Evolutionary conservation across 2,797 vertebrate species (phyloP).

Genomic region (Spondyliosoma cantharus): DNA sequence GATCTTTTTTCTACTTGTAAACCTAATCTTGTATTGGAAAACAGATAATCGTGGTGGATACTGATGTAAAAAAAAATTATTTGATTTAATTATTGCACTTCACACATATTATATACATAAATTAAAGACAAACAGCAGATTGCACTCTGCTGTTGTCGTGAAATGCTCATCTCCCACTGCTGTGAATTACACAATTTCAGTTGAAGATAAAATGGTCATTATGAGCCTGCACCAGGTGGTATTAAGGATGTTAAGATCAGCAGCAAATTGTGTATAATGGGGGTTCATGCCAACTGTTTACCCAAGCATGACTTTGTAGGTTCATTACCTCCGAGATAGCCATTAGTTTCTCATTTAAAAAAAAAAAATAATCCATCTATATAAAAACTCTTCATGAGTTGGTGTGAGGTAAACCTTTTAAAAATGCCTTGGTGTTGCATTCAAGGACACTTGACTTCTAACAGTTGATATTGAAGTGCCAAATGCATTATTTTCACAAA

Average conservation of each 20-base stretch:
- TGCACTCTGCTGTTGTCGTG: neutral
- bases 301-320: too few species aligned
- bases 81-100: too few species aligned
- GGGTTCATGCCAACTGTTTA: too few species aligned
- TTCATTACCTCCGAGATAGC: neutral
- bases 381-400: neutral
- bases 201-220: too few species aligned
- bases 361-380: neutral
- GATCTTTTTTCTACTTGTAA: neutral
- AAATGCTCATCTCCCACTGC: neutral
- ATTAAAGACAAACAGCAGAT: neutral
- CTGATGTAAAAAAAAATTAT: neutral
- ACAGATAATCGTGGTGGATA: neutral
- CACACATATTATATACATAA: neutral
- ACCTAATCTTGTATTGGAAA: too few species aligned
- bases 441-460: too few species aligned
- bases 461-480: neutral
- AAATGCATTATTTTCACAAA: neutral
- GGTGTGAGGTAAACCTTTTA: neutral
- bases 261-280: too few species aligned
- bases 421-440: neutral
- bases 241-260: too few species aligned
- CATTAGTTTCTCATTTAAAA: neutral
- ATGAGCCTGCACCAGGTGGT: too few species aligned
- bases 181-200: neutral